Evolutionary conservation across 2,888 invertebrate species (phyloP), one percentile per base, ranked within the genome.

Genomic region (Glyphotaelius pellucidus): DNA sequence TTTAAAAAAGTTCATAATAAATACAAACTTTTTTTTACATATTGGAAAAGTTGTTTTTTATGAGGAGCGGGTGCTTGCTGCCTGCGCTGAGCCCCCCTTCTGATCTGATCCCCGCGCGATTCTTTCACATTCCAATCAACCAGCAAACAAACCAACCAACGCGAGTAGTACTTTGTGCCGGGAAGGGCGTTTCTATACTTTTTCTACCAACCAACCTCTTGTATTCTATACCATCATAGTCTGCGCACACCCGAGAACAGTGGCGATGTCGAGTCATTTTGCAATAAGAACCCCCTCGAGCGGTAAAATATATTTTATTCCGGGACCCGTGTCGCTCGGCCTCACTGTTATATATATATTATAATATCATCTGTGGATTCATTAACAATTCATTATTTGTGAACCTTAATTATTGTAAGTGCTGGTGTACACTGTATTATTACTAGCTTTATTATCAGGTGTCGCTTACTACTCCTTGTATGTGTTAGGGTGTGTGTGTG

Each of bases 11-110:
- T 83, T 90, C 90, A 81, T 80, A 86, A 91, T 91, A 92, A 91
- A 92, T 90, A 91, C 91, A 86, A 93, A 92, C 91, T 92, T 93
- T 92, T 93, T 93, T 93, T 93, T 93, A 93, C 93, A 91, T 92
- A 93, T 89, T 91, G 92, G 91, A 92, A 92, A 91, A 89, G 25
- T 91, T 92, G 80, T 91, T 92, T 92, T 91, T 91, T 90, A 80
- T 90, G 88, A 42, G 47, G 86, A 80, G 89, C 88, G 47, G 38
- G 67, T 31, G 79, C 88, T n/a, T 25, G 25, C 67, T 67, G 67
- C n/a, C 25, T 25, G 81, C 35, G 85, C 85, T 42, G 85, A 52
- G 35, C 31, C 67, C 84, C 91, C 79, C 83, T 89, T 52, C 83
- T 91, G 91, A 80, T 30, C 86, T 91, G 90, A 38, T 67, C 67